Percentiles rank a stretch among this genome's conserved stretches.
These are phyloP conservation scores for Drosophila melanosoma DNA, from an alignment of 2,888 invertebrate genomes.

Conservation along the genomic window DNA sequence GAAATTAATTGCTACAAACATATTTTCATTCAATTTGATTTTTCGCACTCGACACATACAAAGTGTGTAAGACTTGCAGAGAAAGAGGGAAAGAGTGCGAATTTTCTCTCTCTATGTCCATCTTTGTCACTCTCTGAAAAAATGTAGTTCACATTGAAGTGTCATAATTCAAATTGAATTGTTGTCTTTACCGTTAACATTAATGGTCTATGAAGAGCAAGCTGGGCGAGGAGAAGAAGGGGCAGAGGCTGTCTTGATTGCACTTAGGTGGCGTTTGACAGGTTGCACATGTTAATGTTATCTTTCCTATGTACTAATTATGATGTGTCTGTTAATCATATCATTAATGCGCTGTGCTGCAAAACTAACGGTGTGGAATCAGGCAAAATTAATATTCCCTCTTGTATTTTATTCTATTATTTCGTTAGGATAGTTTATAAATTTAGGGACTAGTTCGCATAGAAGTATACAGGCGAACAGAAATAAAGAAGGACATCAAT, in stretches of 20 bases:
- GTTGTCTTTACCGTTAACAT: constrained; percentile 70
- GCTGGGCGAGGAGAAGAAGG: background rate
- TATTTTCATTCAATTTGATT: constrained; percentile 76
- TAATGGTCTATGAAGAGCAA: constrained; percentile 18
- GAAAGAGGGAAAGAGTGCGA: background rate
- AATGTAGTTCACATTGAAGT: constrained; percentile 78
- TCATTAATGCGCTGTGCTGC: constrained; percentile 29
- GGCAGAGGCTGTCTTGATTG: constrained; percentile 1
- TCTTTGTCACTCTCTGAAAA: constrained; percentile 9
- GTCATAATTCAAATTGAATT: constrained; percentile 80
- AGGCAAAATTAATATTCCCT: too few relatives aligned
- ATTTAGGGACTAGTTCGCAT: too few relatives aligned
- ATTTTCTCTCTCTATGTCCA: background rate
- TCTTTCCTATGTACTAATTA: constrained; percentile 72
- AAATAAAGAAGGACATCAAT: too few relatives aligned
- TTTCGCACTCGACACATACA: constrained; percentile 59
- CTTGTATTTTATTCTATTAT: too few relatives aligned
- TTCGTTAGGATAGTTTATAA: background rate
- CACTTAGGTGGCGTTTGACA: constrained; percentile 44
- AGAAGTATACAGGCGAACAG: too few relatives aligned
- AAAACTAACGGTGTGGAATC: constrained; percentile 24
- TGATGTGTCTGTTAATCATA: constrained; percentile 45
- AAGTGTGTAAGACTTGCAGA: background rate
- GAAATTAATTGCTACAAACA: constrained; percentile 69
- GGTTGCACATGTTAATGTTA: constrained; percentile 56